A percentile compares a stretch with the other conserved stretches of the same genome.
Evolutionary conservation across 2,797 vertebrate genomes (phyloP).

Genomic region (Cephalopachus bancanus): DNA sequence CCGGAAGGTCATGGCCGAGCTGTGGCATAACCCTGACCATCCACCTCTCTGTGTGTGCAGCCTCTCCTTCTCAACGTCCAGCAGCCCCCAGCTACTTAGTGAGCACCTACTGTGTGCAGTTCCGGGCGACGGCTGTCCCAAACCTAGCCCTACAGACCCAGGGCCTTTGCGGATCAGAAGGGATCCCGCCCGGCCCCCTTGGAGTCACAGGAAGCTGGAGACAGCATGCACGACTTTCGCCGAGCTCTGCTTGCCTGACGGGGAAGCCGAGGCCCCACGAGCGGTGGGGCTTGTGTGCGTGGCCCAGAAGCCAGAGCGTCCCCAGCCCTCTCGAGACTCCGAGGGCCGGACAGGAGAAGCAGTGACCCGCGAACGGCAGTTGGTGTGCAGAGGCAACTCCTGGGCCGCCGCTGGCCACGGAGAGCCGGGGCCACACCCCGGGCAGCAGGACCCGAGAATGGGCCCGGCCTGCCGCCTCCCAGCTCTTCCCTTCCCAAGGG

Average conservation of each 20-base stretch:
- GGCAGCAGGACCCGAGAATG: not conserved
- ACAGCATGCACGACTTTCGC: not conserved
- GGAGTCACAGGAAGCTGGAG: not conserved
- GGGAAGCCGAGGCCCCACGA: not conserved
- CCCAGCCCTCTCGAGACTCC: not conserved
- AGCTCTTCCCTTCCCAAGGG: not conserved
- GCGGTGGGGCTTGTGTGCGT: not conserved
- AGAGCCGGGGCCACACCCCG: not conserved
- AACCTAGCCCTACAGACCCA: not conserved
- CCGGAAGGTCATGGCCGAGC: not conserved
- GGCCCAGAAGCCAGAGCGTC: not conserved
- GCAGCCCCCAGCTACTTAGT: not conserved
- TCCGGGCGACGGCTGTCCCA: not conserved
- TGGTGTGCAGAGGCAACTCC: not conserved
- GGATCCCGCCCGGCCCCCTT: not conserved
- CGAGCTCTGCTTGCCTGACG: not conserved
- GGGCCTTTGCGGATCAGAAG: fast-evolving
- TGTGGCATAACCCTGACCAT: not conserved
- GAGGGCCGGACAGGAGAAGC: not conserved
- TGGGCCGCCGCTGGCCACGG: not conserved
- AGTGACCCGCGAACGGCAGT: not conserved
- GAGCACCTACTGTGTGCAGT: not conserved
- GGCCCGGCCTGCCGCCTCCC: not conserved
- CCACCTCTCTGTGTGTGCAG: not conserved
- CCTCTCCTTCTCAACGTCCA: not conserved